A percentile compares a stretch with the other conserved stretches of the same genome.
Conservation (phyloP, 2,888 invertebrate species). For the Odontothrips loti region DNA sequence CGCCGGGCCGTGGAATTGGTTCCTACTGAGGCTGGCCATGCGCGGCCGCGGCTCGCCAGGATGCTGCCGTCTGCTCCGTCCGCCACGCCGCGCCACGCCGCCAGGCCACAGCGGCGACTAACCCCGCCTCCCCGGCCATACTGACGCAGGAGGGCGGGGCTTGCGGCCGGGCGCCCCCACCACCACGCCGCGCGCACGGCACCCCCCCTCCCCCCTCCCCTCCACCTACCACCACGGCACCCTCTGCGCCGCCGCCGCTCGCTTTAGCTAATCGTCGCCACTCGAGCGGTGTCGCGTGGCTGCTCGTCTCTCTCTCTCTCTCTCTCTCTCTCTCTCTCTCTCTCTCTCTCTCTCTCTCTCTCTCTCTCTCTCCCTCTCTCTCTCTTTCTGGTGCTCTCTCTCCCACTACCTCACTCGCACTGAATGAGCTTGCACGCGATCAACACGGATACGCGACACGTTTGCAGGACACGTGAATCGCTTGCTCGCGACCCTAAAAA, state of each 20-base stretch:
- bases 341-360: not conserved
- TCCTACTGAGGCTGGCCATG: not conserved
- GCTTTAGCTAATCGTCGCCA: slow-evolving; percentile 2
- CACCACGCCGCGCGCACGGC: not conserved
- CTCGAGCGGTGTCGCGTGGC: slow-evolving; percentile 11
- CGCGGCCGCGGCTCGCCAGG: not conserved
- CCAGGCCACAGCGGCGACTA: not conserved
- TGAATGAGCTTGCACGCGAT: not conserved
- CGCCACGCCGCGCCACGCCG: slow-evolving; percentile 7
- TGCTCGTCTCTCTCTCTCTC: slow-evolving; percentile 1
- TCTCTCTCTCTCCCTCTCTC: not conserved
- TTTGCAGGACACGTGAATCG: too few relatives aligned
- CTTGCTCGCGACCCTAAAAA: too few relatives aligned
- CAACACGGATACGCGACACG: too few relatives aligned
- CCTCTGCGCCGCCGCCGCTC: not conserved
- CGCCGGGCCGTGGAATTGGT: not conserved
- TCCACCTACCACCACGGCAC: not conserved
- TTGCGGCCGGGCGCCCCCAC: not conserved
- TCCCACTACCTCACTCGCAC: not conserved
- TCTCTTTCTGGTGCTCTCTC: not conserved
- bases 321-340: not conserved
- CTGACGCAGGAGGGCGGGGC: not conserved
- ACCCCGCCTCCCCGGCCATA: not conserved
- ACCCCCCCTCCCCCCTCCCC: not conserved
- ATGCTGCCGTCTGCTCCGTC: not conserved